phyloP scores from a whole-genome alignment of 2,797 vertebrate genomes.

The Lophius americanus region DNA sequence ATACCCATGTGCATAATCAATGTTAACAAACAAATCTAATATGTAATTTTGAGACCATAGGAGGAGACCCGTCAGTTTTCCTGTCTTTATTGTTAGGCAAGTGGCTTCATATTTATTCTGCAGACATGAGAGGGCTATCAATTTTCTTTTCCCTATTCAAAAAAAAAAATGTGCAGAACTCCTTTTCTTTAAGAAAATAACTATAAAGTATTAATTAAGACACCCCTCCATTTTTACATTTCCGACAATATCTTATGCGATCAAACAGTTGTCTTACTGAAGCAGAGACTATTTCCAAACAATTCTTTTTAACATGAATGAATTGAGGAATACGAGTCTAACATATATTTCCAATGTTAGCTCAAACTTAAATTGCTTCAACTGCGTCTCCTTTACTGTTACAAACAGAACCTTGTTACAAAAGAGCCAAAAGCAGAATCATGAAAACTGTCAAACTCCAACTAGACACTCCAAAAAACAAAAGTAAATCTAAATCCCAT shows the following conservation, averaged over 20 bases:
- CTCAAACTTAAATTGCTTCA: slow-evolving; percentile 8
- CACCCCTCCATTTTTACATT: neutral
- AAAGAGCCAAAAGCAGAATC: slow-evolving; percentile 40
- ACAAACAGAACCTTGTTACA: slow-evolving; percentile 41
- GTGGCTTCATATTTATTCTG: neutral
- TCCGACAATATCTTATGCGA: slow-evolving; percentile 19
- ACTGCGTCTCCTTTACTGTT: slow-evolving; percentile 37
- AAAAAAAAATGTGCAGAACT: neutral
- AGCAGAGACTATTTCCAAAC: neutral
- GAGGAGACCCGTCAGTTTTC: neutral
- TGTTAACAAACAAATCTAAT: neutral
- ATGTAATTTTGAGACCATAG: neutral
- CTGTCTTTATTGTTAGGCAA: neutral
- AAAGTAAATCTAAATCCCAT: slow-evolving; percentile 17
- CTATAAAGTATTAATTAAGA: slow-evolving; percentile 1
- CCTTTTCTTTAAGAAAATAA: slow-evolving; percentile 2
- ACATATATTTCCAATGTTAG: too few relatives aligned
- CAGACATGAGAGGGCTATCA: neutral
- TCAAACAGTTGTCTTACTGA: slow-evolving; percentile 20
- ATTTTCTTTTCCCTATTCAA: neutral
- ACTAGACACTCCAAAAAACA: slow-evolving; percentile 13
- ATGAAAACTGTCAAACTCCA: slow-evolving; percentile 25
- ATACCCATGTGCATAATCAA: neutral
- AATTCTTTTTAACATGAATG: slow-evolving; percentile 11
- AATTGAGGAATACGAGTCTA: too few relatives aligned